Evolutionary conservation across 2,888 invertebrate genomes (phyloP), one percentile per base, ranked within the genome.

Genomic region (Lasius platythorax): DNA sequence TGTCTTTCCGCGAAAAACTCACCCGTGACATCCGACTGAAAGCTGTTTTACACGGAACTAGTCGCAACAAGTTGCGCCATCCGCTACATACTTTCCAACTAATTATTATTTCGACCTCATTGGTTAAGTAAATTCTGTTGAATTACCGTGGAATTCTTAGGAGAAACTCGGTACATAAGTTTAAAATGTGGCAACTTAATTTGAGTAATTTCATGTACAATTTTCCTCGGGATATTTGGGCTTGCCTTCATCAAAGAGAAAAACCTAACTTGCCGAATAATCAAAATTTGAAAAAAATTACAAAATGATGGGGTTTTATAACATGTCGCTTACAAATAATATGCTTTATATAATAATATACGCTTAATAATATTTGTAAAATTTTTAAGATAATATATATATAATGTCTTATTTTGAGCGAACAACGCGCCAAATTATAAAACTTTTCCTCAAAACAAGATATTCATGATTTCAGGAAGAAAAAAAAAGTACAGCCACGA

Each of bases 1-100:
- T 33, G 33, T 50, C 61, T 43, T 68, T 37, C 33, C 58, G 28
- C 28, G 8, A 12, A 61, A 46, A 79, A 23, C 1, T 28, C 43
- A 30, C 0, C 56, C 70, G 43, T 70, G 43, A 58, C n/a, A 58
- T 43, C 56, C 30, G 53, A 23, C 28, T 18, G 5, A 58, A 37
- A 43, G 33, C 23, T 79, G 70, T 46, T 58, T 79, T 23, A 46
- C 23, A 18, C 43, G 12, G 3, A 11, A 43, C 33, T 23, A n/a
- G n/a, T 61, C 18, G 72, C 61, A 72, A 79, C 79, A 79, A 72
- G 23, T 78, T 63, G n/a, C 30, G n/a, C 23, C 67, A 53, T 66
- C 53, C 40, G 6, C 43, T 70, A 12, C 23, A 67, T 28, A 37
- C 11, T 43, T 58, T 58, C 43, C 1, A 78, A 58, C 43, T 43